Evolutionary conservation across 2,797 vertebrate species (phyloP).

Genomic region (Gambelia wislizenii): DNA sequence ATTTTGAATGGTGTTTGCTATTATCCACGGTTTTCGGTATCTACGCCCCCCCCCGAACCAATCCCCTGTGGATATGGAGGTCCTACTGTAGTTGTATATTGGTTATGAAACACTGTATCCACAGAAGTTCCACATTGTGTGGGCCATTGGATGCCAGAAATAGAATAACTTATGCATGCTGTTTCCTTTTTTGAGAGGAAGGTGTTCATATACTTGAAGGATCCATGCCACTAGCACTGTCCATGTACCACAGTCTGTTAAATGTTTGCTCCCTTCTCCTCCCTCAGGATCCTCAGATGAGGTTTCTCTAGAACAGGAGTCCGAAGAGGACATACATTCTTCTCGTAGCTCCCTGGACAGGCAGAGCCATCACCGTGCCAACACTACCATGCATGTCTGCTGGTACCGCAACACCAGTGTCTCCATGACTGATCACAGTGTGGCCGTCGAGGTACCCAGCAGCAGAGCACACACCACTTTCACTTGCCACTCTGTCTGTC

Average conservation of each 20-base stretch:
- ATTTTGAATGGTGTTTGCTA: too few species aligned
- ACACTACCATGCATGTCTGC: slow-evolving; percentile 96
- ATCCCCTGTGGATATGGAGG: too few species aligned
- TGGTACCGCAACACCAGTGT: slow-evolving; percentile 97
- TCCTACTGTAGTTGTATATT: background rate
- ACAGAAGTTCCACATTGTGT: background rate
- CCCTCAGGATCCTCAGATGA: slow-evolving; percentile 89
- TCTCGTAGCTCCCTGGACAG: slow-evolving; percentile 88
- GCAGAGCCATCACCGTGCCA: slow-evolving; percentile 90
- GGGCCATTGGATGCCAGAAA: background rate
- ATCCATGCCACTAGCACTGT: slow-evolving; percentile 29
- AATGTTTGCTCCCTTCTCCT: slow-evolving; percentile 67
- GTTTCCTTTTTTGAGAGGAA: background rate
- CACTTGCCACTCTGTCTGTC: background rate
- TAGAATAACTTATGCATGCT: background rate
- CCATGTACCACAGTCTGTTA: slow-evolving; percentile 22
- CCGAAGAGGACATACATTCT: slow-evolving; percentile 88
- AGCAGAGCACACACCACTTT: slow-evolving; percentile 36
- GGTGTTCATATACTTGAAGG: background rate
- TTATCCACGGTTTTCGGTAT: too few species aligned
- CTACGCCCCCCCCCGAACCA: background rate
- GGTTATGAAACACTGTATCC: slow-evolving; percentile 4
- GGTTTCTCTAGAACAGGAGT: slow-evolving; percentile 90
- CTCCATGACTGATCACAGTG: slow-evolving; percentile 94
- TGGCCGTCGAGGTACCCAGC: slow-evolving; percentile 91